phyloP scores from a whole-genome alignment of 2,797 vertebrate species.

The Nannoperca australis region DNA sequence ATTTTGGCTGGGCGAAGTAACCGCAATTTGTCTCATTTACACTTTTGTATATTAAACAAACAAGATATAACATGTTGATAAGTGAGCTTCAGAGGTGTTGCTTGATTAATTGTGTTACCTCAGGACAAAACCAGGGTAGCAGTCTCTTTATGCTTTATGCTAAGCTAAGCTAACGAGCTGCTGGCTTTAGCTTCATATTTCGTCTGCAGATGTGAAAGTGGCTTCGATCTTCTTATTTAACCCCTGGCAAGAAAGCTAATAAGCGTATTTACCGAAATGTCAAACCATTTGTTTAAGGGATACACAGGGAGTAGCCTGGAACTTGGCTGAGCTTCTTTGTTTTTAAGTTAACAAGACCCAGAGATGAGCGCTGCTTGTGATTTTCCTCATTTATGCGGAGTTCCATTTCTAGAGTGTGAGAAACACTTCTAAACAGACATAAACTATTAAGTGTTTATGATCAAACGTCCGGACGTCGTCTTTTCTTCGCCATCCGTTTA shows the following conservation, averaged over 20 bases:
- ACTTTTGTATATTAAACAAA: not conserved
- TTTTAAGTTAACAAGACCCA: slow-evolving; percentile 26
- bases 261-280: not conserved
- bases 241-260: not conserved
- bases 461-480: not conserved
- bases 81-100: not conserved
- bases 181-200: not conserved
- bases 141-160: not conserved
- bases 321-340: slow-evolving; percentile 12
- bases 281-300: not conserved
- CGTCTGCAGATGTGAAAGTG: not conserved
- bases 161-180: slow-evolving; percentile 11
- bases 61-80: not conserved
- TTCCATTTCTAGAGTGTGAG: slow-evolving; percentile 23
- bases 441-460: slow-evolving; percentile 4
- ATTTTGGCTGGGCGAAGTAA: not conserved
- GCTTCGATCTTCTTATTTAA: not conserved
- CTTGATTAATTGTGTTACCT: not conserved
- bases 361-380: slow-evolving; percentile 19
- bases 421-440: slow-evolving; percentile 6
- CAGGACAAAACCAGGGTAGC: not conserved
- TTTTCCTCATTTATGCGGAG: slow-evolving; percentile 9
- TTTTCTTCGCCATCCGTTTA: slow-evolving; percentile 12
- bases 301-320: slow-evolving; percentile 9
- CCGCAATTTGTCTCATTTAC: not conserved